Percentiles rank a stretch among this genome's conserved stretches.
Conservation (phyloP, 92 coral and sea anemone genomes). For the Epizoanthus illoricatus region DNA sequence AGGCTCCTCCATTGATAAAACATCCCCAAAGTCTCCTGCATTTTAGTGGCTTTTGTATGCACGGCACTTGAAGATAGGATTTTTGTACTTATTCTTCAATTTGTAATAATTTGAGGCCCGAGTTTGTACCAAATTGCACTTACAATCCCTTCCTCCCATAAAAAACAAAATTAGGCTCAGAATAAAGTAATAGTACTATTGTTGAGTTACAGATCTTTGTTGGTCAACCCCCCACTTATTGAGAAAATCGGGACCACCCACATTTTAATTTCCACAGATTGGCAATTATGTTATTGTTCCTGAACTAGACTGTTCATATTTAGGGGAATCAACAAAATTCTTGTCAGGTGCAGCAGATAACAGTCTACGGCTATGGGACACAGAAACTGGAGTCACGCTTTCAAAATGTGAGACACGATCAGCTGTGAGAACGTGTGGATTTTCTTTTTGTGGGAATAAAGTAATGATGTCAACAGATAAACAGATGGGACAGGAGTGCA, state of each 20-base stretch:
- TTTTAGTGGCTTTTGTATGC: no score
- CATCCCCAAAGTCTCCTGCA: no score
- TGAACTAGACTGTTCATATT: constrained; percentile 12
- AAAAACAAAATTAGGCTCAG: no score
- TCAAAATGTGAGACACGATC: constrained; percentile 89
- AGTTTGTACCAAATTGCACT: no score
- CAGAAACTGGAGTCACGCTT: constrained; percentile 88
- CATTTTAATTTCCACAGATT: no score
- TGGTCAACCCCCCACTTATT: not conserved
- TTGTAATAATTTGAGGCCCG: no score
- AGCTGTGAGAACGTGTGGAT: constrained; percentile 92
- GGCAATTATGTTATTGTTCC: not conserved
- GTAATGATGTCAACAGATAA: constrained; percentile 91
- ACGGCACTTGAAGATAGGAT: no score
- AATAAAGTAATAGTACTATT: no score
- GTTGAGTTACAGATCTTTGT: not conserved
- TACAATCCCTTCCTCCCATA: no score
- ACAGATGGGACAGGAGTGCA: constrained; percentile 96
- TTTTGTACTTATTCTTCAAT: no score
- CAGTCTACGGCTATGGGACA: constrained; percentile 93
- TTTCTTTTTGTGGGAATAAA: constrained; percentile 86
- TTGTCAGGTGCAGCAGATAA: constrained; percentile 96
- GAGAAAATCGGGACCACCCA: no score
- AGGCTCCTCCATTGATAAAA: no score
- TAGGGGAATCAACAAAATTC: constrained; percentile 86